phyloP scores from a whole-genome alignment of 92 coral and sea anemone genomes.

The Plumapathes pennacea region DNA sequence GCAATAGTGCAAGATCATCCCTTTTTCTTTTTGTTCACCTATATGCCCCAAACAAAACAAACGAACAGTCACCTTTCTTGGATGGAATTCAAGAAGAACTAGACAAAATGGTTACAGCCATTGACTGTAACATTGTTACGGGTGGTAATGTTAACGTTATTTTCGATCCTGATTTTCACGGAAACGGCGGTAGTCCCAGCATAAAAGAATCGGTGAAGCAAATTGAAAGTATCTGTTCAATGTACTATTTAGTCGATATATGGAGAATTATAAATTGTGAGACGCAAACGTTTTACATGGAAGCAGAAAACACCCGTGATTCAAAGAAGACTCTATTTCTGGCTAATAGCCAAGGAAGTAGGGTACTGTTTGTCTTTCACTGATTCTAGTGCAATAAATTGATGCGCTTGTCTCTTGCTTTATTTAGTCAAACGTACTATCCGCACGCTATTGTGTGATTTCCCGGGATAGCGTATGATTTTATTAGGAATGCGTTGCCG shows the following conservation, averaged over 20 bases:
- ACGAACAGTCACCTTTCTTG: slow-evolving; percentile 9
- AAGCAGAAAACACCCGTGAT: slow-evolving; percentile 14
- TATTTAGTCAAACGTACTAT: too few relatives aligned
- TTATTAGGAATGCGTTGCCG: too few relatives aligned
- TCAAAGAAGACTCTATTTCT: slow-evolving; percentile 10
- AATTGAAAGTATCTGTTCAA: slow-evolving; percentile 2
- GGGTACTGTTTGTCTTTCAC: too few relatives aligned
- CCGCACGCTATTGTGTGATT: too few relatives aligned
- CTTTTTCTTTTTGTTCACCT: slow-evolving; percentile 9
- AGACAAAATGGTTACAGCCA: not conserved
- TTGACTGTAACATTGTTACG: slow-evolving; percentile 6
- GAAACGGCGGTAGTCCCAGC: slow-evolving; percentile 7
- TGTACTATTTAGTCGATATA: slow-evolving; percentile 14
- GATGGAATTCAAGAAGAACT: slow-evolving; percentile 6
- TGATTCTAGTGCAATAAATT: too few relatives aligned
- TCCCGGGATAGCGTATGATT: too few relatives aligned
- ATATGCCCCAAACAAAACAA: slow-evolving; percentile 24
- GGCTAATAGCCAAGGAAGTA: slow-evolving; percentile 4
- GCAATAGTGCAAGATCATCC: slow-evolving; percentile 9
- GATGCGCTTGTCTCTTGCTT: too few relatives aligned
- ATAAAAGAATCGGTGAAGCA: slow-evolving; percentile 16
- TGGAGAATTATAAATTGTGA: slow-evolving; percentile 30
- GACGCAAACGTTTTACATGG: slow-evolving; percentile 16
- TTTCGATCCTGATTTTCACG: slow-evolving; percentile 6
- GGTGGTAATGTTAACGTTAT: slow-evolving; percentile 23